A percentile compares a stretch with the other conserved stretches of the same genome.
Evolutionary conservation across 1,140 invertebrate species (phyloP).

Genomic region (Drosophila orena): DNA sequence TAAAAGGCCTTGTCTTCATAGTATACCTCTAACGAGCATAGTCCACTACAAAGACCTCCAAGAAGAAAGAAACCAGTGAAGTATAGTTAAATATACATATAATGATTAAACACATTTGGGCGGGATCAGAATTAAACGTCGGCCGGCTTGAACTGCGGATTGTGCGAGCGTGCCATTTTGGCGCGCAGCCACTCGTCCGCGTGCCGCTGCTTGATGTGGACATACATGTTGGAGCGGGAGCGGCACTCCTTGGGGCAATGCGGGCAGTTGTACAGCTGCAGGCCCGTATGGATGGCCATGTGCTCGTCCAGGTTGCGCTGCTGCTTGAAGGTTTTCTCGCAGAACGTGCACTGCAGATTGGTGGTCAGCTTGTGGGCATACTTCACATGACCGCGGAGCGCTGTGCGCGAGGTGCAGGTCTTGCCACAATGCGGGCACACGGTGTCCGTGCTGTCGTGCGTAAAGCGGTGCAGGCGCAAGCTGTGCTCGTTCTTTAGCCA

Average conservation of each 20-base stretch:
- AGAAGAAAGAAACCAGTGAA: not conserved
- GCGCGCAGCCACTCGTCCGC: slow-evolving; percentile 75
- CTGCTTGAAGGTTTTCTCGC: slow-evolving; percentile 78
- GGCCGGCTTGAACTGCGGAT: slow-evolving; percentile 69
- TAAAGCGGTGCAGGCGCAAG: slow-evolving; percentile 67
- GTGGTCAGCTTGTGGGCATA: slow-evolving; percentile 74
- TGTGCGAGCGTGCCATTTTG: slow-evolving; percentile 78
- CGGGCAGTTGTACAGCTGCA: slow-evolving; percentile 80
- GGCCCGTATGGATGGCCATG: slow-evolving; percentile 84
- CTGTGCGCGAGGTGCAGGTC: slow-evolving; percentile 63
- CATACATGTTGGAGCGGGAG: slow-evolving; percentile 83
- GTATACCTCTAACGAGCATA: too few species aligned
- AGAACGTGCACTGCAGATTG: slow-evolving; percentile 75
- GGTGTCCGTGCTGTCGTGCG: slow-evolving; percentile 65
- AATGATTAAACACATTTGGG: slow-evolving; percentile 9
- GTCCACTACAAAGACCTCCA: not conserved
- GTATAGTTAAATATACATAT: slow-evolving; percentile 12
- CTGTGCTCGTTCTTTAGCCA: slow-evolving; percentile 79
- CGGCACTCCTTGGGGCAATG: slow-evolving; percentile 81
- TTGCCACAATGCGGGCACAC: slow-evolving; percentile 70
- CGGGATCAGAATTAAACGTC: slow-evolving; percentile 2
- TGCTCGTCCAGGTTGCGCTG: slow-evolving; percentile 79
- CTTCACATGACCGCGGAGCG: slow-evolving; percentile 68
- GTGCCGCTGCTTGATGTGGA: slow-evolving; percentile 80
- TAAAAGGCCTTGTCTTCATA: too few species aligned